Percentiles rank a stretch among this genome's conserved stretches.
These are phyloP conservation scores for Pardalotus punctatus DNA, from an alignment of 2,113 vertebrate species.

Conservation along the genomic window DNA sequence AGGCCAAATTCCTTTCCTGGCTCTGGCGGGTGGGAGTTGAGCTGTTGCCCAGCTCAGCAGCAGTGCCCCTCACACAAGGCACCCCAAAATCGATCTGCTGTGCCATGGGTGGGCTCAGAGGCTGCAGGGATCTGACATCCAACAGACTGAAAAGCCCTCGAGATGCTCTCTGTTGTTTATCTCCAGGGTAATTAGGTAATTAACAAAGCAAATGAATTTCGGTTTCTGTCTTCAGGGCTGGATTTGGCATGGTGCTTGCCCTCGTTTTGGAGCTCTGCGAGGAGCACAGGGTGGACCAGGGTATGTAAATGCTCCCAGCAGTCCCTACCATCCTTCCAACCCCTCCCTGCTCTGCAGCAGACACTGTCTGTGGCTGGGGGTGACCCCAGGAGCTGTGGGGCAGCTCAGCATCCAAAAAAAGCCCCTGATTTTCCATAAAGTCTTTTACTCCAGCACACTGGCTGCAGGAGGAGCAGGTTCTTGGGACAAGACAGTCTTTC, in stretches of 20 bases:
- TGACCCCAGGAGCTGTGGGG: background rate
- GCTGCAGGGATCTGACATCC: background rate
- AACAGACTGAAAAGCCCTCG: background rate
- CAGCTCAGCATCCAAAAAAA: background rate
- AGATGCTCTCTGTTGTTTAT: background rate
- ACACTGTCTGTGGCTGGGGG: background rate
- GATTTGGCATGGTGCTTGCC: background rate
- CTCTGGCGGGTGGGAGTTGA: background rate
- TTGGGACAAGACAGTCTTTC: background rate
- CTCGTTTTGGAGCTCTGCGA: background rate
- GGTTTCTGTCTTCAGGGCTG: constrained; percentile 40
- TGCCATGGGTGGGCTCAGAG: background rate
- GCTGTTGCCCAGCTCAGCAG: background rate
- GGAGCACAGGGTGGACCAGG: background rate
- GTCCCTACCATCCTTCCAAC: accelerated
- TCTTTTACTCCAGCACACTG: background rate
- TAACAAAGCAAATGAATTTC: constrained; percentile 61
- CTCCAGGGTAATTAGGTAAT: constrained; percentile 43
- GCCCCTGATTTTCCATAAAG: background rate
- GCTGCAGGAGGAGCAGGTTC: background rate
- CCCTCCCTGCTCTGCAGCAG: background rate
- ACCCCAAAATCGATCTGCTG: background rate
- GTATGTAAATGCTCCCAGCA: background rate
- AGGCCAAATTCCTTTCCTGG: background rate
- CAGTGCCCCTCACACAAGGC: background rate